Evolutionary conservation across 2,888 invertebrate species (phyloP).

Genomic region (Cremastinae sp.): DNA sequence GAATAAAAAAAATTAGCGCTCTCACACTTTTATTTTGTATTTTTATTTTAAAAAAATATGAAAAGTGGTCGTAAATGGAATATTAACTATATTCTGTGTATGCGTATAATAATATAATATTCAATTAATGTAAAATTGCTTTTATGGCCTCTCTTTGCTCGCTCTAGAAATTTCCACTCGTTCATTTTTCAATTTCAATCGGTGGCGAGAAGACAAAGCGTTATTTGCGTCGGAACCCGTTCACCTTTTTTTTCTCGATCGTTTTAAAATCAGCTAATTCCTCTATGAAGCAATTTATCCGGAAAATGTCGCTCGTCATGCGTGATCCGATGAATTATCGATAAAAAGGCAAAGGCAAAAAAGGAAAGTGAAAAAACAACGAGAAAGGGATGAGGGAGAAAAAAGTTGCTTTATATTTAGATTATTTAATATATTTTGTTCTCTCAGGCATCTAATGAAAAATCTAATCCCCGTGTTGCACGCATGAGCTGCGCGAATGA

Average conservation of each 20-base stretch:
- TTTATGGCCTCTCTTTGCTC: too few species aligned
- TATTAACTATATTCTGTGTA: too few species aligned
- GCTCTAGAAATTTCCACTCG: not conserved
- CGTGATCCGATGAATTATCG: constrained; percentile 48
- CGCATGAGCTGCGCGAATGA: constrained; percentile 22
- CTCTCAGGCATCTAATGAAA: not conserved
- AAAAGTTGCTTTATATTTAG: constrained; percentile 2
- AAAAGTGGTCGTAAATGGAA: too few species aligned
- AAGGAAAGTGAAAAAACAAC: too few species aligned
- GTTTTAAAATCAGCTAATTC: constrained; percentile 15
- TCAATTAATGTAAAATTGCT: too few species aligned
- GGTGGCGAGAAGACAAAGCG: too few species aligned
- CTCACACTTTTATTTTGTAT: too few species aligned
- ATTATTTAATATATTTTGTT: constrained; percentile 11
- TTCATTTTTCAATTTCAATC: not conserved
- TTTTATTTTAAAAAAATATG: too few species aligned
- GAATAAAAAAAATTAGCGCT: too few species aligned
- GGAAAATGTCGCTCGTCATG: constrained; percentile 37
- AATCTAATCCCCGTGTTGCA: not conserved
- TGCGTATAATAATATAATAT: too few species aligned
- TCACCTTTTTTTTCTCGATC: not conserved
- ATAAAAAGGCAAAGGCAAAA: not conserved
- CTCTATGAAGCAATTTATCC: constrained; percentile 6
- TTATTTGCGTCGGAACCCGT: not conserved
- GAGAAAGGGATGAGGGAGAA: too few species aligned